Conservation (phyloP, 2,797 vertebrate genomes). For the Crypturellus tataupa region DNA sequence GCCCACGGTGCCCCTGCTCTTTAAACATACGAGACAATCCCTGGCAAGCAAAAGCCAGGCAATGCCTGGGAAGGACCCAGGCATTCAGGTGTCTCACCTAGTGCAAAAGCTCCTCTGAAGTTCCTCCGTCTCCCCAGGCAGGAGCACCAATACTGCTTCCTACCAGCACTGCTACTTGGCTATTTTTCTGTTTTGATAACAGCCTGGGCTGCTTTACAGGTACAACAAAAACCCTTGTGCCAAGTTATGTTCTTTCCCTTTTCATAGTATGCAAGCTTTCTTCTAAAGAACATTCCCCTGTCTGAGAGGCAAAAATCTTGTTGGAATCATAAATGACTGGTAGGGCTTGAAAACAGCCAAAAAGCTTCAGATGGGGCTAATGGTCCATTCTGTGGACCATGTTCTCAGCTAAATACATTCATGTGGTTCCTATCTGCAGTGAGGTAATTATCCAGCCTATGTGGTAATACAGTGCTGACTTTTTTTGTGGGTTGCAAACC, state of each 20-base stretch:
- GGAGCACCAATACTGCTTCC: neutral
- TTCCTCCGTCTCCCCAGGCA: neutral
- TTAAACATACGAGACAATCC: neutral
- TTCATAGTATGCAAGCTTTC: neutral
- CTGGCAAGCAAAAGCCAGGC: neutral
- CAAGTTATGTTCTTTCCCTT: neutral
- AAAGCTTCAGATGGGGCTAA: slow-evolving; percentile 52
- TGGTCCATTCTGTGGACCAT: slow-evolving; percentile 35
- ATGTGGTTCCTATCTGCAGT: slow-evolving; percentile 30
- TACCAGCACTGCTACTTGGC: neutral
- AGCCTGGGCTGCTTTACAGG: neutral
- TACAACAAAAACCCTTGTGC: neutral
- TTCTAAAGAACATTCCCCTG: neutral
- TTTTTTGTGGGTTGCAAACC: slow-evolving; percentile 45
- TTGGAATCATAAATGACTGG: no score
- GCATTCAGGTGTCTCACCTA: neutral
- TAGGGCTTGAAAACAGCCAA: slow-evolving; percentile 37
- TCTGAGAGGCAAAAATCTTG: no score
- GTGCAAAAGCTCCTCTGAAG: neutral
- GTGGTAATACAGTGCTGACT: slow-evolving; percentile 48
- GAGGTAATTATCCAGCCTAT: slow-evolving; percentile 49
- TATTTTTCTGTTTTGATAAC: neutral
- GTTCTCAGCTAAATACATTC: slow-evolving; percentile 45
- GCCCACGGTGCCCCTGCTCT: neutral
- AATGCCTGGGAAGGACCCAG: neutral